These are phyloP conservation scores for Thumatha senex DNA, from an alignment of 2,888 invertebrate genomes.

Conservation along the genomic window DNA sequence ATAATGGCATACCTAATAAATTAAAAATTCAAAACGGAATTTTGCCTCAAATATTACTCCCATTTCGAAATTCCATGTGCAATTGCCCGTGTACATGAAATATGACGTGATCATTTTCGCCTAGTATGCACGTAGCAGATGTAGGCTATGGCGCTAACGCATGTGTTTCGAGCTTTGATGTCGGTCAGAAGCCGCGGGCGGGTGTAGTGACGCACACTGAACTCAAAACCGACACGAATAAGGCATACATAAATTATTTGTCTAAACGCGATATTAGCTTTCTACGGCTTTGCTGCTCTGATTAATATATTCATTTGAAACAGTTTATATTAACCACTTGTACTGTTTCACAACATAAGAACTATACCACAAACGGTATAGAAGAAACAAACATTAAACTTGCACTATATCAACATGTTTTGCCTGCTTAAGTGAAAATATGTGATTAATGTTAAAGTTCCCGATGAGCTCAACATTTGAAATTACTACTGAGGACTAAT, in stretches of 20 bases:
- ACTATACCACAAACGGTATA: not conserved
- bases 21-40: no score
- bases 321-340: no score
- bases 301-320: not conserved
- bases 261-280: conserved; percentile 61
- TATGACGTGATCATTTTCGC: conserved; percentile 17
- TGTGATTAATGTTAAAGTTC: no score
- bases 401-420: no score
- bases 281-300: conserved; percentile 29
- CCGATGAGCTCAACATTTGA: no score
- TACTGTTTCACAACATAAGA: no score
- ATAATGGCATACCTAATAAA: no score
- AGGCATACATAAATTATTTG: conserved; percentile 60
- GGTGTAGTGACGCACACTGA: conserved; percentile 31
- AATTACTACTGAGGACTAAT: no score
- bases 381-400: no score
- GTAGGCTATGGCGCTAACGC: conserved; percentile 24
- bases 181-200: conserved; percentile 52
- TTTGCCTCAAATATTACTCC: no score
- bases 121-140: conserved; percentile 34
- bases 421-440: no score
- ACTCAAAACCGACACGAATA: conserved; percentile 25
- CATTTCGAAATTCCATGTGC: not conserved
- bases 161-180: conserved; percentile 58
- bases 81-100: conserved; percentile 12